A percentile compares a stretch with the other conserved stretches of the same genome.
phyloP scores from a whole-genome alignment of 2,113 vertebrate species.

The Smithornis capensis region DNA sequence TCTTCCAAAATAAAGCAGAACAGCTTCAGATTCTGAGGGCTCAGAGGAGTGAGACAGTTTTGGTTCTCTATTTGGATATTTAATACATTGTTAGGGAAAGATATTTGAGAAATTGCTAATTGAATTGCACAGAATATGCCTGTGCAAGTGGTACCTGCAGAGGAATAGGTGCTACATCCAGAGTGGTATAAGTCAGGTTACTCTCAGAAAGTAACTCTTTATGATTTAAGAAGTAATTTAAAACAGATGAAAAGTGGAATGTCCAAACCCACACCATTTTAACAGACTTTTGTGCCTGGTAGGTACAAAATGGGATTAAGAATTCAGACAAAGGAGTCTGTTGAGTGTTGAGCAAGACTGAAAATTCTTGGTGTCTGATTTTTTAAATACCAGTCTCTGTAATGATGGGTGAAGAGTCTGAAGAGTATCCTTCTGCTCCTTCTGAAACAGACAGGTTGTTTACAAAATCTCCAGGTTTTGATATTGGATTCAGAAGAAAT shows the following conservation, averaged over 20 bases:
- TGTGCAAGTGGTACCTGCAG: background rate
- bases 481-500: background rate
- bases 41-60: fast-evolving
- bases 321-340: background rate
- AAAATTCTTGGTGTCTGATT: background rate
- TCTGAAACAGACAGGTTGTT: background rate
- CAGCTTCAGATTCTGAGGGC: background rate
- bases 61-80: background rate
- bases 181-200: background rate
- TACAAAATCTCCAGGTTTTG: background rate
- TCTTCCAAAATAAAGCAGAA: background rate
- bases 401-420: background rate
- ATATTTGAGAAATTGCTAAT: background rate
- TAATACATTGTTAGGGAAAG: background rate
- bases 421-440: background rate
- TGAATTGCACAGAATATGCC: no score
- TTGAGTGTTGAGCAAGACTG: background rate
- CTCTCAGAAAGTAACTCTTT: background rate
- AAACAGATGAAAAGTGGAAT: background rate
- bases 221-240: background rate
- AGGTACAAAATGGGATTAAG: background rate
- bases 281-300: background rate
- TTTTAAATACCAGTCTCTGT: background rate
- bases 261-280: background rate
- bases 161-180: background rate